Evolutionary conservation across 2,888 invertebrate species (phyloP).

Genomic region (Hydrotaea cyrtoneurina): DNA sequence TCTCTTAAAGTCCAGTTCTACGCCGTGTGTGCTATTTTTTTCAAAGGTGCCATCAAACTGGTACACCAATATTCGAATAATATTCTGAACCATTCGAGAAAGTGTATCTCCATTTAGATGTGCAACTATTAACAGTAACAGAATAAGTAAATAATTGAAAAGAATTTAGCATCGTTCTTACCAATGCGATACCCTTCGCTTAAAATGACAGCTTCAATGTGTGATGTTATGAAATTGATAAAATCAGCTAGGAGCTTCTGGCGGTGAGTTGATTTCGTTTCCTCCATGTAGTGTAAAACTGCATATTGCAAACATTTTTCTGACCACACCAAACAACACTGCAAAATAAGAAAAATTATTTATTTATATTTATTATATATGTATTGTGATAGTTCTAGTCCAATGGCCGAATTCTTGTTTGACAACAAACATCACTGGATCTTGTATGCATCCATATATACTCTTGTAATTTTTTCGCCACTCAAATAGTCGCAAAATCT

Average conservation of each 20-base stretch:
- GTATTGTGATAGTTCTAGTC: too few species aligned
- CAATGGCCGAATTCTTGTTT: too few species aligned
- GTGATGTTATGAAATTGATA: constrained; percentile 79
- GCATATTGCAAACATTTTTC: constrained; percentile 89
- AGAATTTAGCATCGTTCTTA: constrained; percentile 72
- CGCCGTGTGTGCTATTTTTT: constrained; percentile 84
- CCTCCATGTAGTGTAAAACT: constrained; percentile 84
- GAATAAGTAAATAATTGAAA: constrained; percentile 14
- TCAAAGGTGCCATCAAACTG: constrained; percentile 85
- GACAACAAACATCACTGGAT: too few species aligned
- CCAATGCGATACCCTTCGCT: constrained; percentile 82
- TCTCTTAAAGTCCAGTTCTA: constrained; percentile 86
- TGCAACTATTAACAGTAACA: neutral
- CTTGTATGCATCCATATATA: too few species aligned
- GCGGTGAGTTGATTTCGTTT: constrained; percentile 77
- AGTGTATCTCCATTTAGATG: constrained; percentile 34
- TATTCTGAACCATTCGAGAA: constrained; percentile 66
- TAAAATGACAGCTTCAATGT: constrained; percentile 82
- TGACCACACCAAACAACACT: constrained; percentile 88
- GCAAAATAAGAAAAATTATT: too few species aligned
- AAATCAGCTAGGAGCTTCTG: constrained; percentile 82
- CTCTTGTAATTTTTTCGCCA: too few species aligned
- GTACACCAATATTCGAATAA: constrained; percentile 81
- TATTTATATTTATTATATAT: too few species aligned
- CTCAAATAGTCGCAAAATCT: too few species aligned